Evolutionary conservation across 2,888 invertebrate genomes (phyloP), one percentile per base, ranked within the genome.

Genomic region (Nomada flava): DNA sequence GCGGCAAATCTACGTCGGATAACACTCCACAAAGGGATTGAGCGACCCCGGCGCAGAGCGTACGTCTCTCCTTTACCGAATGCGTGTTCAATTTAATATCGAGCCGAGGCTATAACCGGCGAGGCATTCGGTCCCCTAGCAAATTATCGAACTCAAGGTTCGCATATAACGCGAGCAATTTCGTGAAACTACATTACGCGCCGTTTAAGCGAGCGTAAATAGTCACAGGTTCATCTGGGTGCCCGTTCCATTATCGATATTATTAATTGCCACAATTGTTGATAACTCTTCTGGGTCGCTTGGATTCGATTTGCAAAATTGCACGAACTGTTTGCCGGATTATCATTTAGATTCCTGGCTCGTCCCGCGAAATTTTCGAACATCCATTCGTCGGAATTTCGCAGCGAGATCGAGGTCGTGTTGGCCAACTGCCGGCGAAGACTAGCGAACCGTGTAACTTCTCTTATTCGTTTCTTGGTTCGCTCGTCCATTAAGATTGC

Each of bases 61-160:
- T 69, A 72, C 69, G 62, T 59, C 75, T 69, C 81, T 77, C 71
- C 78, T 76, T 84, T 84, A 52, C 62, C 59, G 63, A 57, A 67
- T 23, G 64, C 70, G 67, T 68, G 72, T 85, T 74, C 82, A 69
- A 82, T 84, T 84, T 84, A 82, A 85, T 84, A 84, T 77, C 84
- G 75, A 44, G 68, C 74, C 60, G 53, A 53, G 65, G 60, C 47
- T 62, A 53, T 53, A 42, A 29, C 20, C 53, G 13, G 10, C 67
- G 47, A 26, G 20, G 71, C 53, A 65, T 71, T 72, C 65, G 44
- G 29, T 9, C 47, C 63, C 52, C 23, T 15, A 13, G 65, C 63
- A 71, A 71, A 79, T 76, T 63, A 74, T 62, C 55, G 55, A 9
- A 23, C 52, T 79, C 78, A 64, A 75, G 75, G 74, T 57, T 36